A percentile compares a stretch with the other conserved stretches of the same genome.
Evolutionary conservation across 2,797 vertebrate species (phyloP).

Genomic region (Anisognathus igniventris): DNA sequence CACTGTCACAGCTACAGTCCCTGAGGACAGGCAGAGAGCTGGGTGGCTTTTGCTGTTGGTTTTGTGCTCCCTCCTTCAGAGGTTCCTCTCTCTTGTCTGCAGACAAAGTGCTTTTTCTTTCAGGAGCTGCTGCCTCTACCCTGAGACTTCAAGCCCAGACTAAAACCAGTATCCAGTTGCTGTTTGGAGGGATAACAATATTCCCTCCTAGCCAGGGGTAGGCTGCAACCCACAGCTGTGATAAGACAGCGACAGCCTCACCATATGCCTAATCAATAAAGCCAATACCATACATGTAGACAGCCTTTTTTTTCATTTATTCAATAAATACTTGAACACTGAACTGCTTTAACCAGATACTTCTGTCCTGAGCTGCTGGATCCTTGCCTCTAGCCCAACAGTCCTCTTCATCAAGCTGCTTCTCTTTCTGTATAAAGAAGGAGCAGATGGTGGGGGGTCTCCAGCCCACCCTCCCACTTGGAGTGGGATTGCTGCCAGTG

Average conservation of each 20-base stretch:
- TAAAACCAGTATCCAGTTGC: not conserved
- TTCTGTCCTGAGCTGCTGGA: not conserved
- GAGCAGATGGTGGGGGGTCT: not conserved
- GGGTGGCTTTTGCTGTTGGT: not conserved
- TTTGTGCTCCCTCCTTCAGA: not conserved
- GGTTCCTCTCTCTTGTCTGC: not conserved
- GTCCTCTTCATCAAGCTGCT: not conserved
- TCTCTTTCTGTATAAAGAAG: not conserved
- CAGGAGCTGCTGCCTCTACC: not conserved
- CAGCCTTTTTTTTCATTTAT: not conserved
- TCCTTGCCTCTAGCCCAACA: not conserved
- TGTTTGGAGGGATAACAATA: not conserved
- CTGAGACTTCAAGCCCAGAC: not conserved
- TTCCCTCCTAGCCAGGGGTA: not conserved
- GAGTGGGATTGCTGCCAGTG: fast-evolving
- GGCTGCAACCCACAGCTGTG: not conserved
- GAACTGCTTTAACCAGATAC: not conserved
- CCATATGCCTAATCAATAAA: not conserved
- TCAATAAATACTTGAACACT: not conserved
- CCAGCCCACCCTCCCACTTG: not conserved
- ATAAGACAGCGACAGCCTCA: not conserved
- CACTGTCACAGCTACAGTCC: not conserved
- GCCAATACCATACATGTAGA: not conserved
- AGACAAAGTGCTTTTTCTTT: not conserved
- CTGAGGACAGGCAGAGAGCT: not conserved